Percentiles rank a stretch among this genome's conserved stretches.
Evolutionary conservation across 2,888 invertebrate species (phyloP).

Genomic region (Parelbella ahira): DNA sequence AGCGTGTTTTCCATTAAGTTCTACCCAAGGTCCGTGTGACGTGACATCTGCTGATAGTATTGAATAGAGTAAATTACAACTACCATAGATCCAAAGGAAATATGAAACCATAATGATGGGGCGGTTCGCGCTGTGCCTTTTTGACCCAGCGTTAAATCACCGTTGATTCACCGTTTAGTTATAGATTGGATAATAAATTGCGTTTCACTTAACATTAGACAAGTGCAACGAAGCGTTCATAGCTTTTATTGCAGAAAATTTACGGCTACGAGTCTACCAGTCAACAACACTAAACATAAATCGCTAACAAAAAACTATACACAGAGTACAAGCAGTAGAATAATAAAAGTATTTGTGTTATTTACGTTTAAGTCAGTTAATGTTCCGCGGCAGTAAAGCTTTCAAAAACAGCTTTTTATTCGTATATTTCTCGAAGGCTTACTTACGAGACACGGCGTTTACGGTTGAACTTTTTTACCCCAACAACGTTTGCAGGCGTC

Average conservation of each 20-base stretch:
- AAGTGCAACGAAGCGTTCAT: slow-evolving; percentile 14
- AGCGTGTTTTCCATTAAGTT: slow-evolving; percentile 37
- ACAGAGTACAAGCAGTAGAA: no score
- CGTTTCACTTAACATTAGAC: slow-evolving; percentile 23
- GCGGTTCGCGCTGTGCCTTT: slow-evolving; percentile 45
- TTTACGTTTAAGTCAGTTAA: slow-evolving; percentile 26
- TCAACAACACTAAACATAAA: slow-evolving; percentile 26
- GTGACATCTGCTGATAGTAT: slow-evolving; percentile 39
- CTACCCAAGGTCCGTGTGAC: slow-evolving; percentile 23
- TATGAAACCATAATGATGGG: slow-evolving; percentile 43
- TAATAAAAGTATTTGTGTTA: slow-evolving; percentile 17
- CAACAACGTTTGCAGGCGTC: slow-evolving; percentile 26
- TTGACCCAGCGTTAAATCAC: slow-evolving; percentile 42
- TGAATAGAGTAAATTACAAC: slow-evolving; percentile 49
- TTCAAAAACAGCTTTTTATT: slow-evolving; percentile 3
- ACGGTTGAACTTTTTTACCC: slow-evolving; percentile 36
- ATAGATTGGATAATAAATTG: slow-evolving; percentile 25
- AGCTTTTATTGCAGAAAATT: slow-evolving; percentile 24
- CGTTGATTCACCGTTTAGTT: slow-evolving; percentile 20
- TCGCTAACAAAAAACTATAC: slow-evolving; percentile 20
- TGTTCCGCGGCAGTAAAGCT: neutral
- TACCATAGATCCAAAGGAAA: slow-evolving; percentile 43
- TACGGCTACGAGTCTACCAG: slow-evolving; percentile 19
- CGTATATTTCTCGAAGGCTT: slow-evolving; percentile 3
- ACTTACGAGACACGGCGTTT: slow-evolving; percentile 39